Evolutionary conservation across 2,888 invertebrate genomes (phyloP).

Genomic region (Acholoe squamosa): DNA sequence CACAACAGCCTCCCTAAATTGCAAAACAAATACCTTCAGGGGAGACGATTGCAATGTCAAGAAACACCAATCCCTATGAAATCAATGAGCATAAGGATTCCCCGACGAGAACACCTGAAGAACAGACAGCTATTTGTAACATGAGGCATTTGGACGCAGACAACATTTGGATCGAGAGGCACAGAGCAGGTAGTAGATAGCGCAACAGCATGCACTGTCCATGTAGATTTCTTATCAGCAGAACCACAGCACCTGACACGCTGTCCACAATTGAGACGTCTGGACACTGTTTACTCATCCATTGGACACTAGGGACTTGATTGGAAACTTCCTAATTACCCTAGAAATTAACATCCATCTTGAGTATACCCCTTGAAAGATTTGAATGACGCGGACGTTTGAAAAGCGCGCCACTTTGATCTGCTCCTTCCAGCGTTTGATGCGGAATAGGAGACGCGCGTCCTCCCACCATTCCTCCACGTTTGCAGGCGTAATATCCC

Average conservation of each 20-base stretch:
- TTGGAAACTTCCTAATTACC: neutral
- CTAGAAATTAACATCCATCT: neutral
- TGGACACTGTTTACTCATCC: constrained; percentile 10
- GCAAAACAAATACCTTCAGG: neutral
- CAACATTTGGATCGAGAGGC: too few species aligned
- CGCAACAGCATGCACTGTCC: neutral
- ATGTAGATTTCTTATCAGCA: neutral
- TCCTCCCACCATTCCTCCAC: neutral
- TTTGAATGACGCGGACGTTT: constrained; percentile 4
- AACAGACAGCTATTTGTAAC: too few species aligned
- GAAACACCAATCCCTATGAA: too few species aligned
- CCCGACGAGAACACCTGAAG: too few species aligned
- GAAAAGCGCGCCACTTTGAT: constrained; percentile 39
- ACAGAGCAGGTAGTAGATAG: neutral
- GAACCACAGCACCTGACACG: neutral
- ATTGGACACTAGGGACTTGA: neutral
- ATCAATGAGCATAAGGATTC: too few species aligned
- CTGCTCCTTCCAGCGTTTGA: neutral
- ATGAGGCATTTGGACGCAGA: too few species aligned
- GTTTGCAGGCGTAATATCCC: neutral
- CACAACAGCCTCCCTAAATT: neutral
- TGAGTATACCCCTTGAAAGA: neutral
- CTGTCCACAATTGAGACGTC: neutral
- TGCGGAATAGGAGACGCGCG: neutral
- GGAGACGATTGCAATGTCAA: too few species aligned